Evolutionary conservation across 2,797 vertebrate species (phyloP).

Genomic region (Poecilia wingei): DNA sequence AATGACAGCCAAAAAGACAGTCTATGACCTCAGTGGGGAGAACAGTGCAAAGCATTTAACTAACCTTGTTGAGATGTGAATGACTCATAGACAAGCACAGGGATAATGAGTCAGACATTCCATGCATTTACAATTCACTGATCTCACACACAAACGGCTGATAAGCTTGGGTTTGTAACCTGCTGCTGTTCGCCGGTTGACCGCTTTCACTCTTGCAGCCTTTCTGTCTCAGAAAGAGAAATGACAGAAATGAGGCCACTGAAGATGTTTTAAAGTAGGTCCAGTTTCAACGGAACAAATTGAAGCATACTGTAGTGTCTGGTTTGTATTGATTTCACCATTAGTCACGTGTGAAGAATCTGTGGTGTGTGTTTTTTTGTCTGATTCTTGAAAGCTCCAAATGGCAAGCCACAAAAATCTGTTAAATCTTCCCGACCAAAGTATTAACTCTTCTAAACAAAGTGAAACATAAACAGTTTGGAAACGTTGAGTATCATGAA

Average conservation of each 20-base stretch:
- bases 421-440: constrained; percentile 29
- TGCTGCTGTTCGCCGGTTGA: constrained; percentile 20
- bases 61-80: constrained; percentile 49
- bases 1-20: constrained; percentile 45
- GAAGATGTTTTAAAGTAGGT: constrained; percentile 27
- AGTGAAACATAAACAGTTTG: constrained; percentile 25
- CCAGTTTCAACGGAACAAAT: constrained; percentile 21
- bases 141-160: constrained; percentile 49
- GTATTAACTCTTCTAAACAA: constrained; percentile 43
- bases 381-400: constrained; percentile 37
- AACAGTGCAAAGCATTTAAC: constrained; percentile 56
- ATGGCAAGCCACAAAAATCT: constrained; percentile 58
- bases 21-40: constrained; percentile 23
- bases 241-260: constrained; percentile 24
- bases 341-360: constrained; percentile 62
- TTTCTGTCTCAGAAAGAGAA: constrained; percentile 25
- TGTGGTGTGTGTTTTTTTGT: constrained; percentile 46
- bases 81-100: constrained; percentile 24
- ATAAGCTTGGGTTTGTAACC: constrained; percentile 40
- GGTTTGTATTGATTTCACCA: constrained; percentile 47
- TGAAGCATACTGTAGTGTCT: constrained; percentile 53
- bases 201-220: constrained; percentile 3
- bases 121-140: constrained; percentile 47
- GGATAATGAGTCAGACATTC: constrained; percentile 59
- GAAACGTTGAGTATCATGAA: constrained; percentile 23